These are phyloP conservation scores for Steinernema feltiae DNA, from an alignment of 1,140 invertebrate genomes.

Conservation along the genomic window DNA sequence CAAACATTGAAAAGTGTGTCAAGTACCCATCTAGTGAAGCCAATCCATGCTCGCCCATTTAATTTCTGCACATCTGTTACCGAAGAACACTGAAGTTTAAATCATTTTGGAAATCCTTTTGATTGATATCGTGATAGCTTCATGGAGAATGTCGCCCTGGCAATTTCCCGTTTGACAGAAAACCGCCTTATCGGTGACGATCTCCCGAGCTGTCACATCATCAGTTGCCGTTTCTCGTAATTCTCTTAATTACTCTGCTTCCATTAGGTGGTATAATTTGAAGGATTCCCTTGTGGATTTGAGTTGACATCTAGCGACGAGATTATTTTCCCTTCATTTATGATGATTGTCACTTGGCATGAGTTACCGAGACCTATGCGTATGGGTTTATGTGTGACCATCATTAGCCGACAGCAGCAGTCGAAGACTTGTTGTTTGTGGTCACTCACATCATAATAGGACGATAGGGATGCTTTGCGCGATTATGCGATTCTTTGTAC, in stretches of 20 bases:
- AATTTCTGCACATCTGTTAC: not conserved
- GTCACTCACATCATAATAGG: conserved; percentile 1
- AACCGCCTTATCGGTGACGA: not conserved
- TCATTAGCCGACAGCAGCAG: not conserved
- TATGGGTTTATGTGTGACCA: not conserved
- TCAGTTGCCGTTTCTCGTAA: not conserved
- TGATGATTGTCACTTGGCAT: not conserved
- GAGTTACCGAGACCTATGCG: not conserved
- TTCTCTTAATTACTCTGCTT: not conserved
- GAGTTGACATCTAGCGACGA: not conserved
- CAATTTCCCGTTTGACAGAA: not conserved
- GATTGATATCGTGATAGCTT: too few species aligned
- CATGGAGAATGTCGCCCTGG: too few species aligned
- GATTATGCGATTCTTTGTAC: conserved; percentile 4
- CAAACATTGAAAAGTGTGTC: too few species aligned
- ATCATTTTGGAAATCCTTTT: not conserved
- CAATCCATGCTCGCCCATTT: too few species aligned
- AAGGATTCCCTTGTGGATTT: not conserved
- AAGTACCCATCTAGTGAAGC: too few species aligned
- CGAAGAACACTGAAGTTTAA: not conserved
- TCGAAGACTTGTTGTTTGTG: not conserved
- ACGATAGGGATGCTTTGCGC: conserved; percentile 11
- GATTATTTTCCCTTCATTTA: not conserved
- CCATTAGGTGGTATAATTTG: not conserved
- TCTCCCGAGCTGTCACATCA: not conserved